These are phyloP conservation scores for Leucophora obtusa DNA, from an alignment of 2,888 invertebrate genomes.

Conservation along the genomic window DNA sequence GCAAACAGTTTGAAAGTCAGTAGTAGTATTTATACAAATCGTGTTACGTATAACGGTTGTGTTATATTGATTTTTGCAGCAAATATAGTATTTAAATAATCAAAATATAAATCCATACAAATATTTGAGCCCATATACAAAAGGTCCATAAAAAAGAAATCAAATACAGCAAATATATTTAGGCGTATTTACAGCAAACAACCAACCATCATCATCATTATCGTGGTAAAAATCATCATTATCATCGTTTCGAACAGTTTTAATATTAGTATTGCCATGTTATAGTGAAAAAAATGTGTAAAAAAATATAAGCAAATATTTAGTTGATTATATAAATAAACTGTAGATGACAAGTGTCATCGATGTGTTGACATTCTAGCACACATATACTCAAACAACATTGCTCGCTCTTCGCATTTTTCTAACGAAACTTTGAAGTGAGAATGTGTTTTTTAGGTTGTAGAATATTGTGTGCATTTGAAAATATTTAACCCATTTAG, in stretches of 20 bases:
- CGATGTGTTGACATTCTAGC: slow-evolving; percentile 28
- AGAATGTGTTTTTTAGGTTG: too few relatives aligned
- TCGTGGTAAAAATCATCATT: not conserved
- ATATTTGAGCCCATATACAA: not conserved
- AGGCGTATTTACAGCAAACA: not conserved
- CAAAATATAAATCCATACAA: not conserved
- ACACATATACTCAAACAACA: too few relatives aligned
- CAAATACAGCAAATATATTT: not conserved
- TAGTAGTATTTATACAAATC: slow-evolving; percentile 46
- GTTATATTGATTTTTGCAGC: slow-evolving; percentile 9
- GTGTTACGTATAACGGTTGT: slow-evolving; percentile 1
- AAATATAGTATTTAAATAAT: slow-evolving; percentile 4
- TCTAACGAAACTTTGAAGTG: too few relatives aligned
- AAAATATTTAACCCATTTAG: too few relatives aligned
- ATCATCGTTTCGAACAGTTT: not conserved
- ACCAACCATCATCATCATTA: not conserved
- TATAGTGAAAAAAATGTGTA: slow-evolving; percentile 1
- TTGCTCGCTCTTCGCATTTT: too few relatives aligned
- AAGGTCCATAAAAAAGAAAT: not conserved
- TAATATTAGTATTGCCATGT: slow-evolving; percentile 1
- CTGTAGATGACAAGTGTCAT: slow-evolving; percentile 38
- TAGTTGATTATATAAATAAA: slow-evolving; percentile 42
- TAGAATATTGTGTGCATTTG: too few relatives aligned
- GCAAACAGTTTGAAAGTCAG: slow-evolving; percentile 19
- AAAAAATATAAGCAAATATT: slow-evolving; percentile 28